Conservation (phyloP, 2,888 invertebrate species). For the Caenorhabditis macrosperma region DNA sequence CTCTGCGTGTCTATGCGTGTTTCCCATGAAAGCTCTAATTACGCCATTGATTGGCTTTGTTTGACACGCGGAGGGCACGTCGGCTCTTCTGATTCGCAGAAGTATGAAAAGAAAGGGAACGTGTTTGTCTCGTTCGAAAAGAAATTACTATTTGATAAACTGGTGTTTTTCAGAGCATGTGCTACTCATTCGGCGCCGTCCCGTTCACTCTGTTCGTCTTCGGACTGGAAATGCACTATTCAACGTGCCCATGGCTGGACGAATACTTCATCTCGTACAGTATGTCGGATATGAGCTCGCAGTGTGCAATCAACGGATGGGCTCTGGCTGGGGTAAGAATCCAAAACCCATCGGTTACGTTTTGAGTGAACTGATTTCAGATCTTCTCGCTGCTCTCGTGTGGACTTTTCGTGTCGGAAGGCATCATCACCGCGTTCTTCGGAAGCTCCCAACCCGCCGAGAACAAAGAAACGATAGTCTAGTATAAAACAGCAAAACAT, state of each 20-base stretch:
- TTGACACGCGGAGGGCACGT: constrained; percentile 32
- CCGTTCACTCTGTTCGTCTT: constrained; percentile 77
- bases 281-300: constrained; percentile 70
- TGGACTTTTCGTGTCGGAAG: constrained; percentile 77
- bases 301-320: constrained; percentile 79
- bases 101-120: not conserved
- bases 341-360: no score
- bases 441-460: constrained; percentile 60
- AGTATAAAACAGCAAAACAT: not conserved
- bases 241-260: constrained; percentile 78
- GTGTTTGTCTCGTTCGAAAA: no score
- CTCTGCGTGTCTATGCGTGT: not conserved
- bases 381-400: constrained; percentile 78
- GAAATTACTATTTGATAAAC: no score
- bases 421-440: constrained; percentile 77
- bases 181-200: constrained; percentile 76
- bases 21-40: constrained; percentile 26
- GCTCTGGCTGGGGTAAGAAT: constrained; percentile 76
- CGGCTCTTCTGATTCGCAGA: constrained; percentile 6
- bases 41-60: constrained; percentile 51
- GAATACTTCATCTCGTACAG: constrained; percentile 69
- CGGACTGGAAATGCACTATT: constrained; percentile 79
- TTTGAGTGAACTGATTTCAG: constrained; percentile 50
- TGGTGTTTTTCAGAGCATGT: constrained; percentile 75
- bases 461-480: constrained; percentile 64